phyloP scores from a whole-genome alignment of 2,888 invertebrate species.

The Cylloceria caligata region DNA sequence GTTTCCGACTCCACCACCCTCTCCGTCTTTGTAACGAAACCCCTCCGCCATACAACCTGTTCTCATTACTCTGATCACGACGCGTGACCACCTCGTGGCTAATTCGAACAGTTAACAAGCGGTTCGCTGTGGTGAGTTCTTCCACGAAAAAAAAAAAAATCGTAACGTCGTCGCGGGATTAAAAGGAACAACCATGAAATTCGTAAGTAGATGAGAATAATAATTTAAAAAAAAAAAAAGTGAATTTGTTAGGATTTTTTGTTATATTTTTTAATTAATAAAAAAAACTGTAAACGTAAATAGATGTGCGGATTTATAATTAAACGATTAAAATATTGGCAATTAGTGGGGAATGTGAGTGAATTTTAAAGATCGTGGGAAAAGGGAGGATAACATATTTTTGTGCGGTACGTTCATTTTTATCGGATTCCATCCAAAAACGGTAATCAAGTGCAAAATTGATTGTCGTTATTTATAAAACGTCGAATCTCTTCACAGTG shows the following conservation, averaged over 20 bases:
- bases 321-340: neutral
- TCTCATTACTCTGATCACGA: neutral
- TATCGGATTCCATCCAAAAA: neutral
- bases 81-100: constrained; percentile 22
- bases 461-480: constrained; percentile 4
- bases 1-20: constrained; percentile 49
- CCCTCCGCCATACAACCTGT: too few relatives aligned
- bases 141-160: neutral
- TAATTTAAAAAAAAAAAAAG: neutral
- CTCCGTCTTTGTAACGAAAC: constrained; percentile 43
- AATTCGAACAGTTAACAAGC: constrained; percentile 64
- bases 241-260: neutral
- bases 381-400: neutral
- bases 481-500: neutral
- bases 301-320: constrained; percentile 7
- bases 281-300: neutral
- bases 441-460: constrained; percentile 29
- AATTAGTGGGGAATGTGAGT: constrained; percentile 6
- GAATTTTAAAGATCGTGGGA: constrained; percentile 5
- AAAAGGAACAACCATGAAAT: constrained; percentile 56
- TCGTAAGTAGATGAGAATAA: constrained; percentile 52
- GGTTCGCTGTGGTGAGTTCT: neutral
- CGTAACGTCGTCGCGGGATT: constrained; percentile 25
- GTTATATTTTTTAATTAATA: neutral
- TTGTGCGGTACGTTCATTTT: constrained; percentile 3